Evolutionary conservation across 2,113 vertebrate species (phyloP).

Genomic region (Nibea coibor): DNA sequence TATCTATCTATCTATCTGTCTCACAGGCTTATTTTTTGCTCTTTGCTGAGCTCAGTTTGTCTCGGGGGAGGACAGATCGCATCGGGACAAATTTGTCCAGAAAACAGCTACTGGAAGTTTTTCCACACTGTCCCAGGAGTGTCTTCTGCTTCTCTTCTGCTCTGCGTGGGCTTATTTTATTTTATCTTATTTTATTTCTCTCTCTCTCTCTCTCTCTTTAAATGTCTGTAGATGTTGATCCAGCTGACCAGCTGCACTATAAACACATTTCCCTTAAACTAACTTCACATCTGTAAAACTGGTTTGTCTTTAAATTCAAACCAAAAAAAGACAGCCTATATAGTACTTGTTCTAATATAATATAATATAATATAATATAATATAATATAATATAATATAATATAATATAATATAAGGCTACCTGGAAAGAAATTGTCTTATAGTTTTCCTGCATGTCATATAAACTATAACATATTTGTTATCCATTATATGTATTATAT

Average conservation of each 20-base stretch:
- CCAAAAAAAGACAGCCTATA: no score
- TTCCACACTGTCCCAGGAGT: conserved; percentile 45
- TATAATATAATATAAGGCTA: background rate
- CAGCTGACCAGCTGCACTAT: background rate
- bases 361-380: no score
- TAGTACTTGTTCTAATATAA: background rate
- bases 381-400: background rate
- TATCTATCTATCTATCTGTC: background rate
- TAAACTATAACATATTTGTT: background rate
- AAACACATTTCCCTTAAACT: background rate
- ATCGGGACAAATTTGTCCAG: conserved; percentile 38
- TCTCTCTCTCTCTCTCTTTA: background rate
- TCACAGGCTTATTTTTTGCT: conserved; percentile 13
- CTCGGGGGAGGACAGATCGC: conserved; percentile 23
- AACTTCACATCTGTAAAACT: background rate
- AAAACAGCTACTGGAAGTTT: conserved; percentile 65
- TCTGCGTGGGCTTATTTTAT: background rate
- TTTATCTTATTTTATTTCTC: background rate
- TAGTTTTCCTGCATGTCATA: background rate
- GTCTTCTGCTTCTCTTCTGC: background rate
- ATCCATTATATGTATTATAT: background rate
- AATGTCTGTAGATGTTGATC: background rate
- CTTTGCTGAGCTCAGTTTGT: conserved; percentile 6
- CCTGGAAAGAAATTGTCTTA: background rate
- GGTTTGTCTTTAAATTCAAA: background rate